Percentiles rank a stretch among this genome's conserved stretches.
Conservation (phyloP, 1,140 invertebrate genomes). For the Ostrea edulis region DNA sequence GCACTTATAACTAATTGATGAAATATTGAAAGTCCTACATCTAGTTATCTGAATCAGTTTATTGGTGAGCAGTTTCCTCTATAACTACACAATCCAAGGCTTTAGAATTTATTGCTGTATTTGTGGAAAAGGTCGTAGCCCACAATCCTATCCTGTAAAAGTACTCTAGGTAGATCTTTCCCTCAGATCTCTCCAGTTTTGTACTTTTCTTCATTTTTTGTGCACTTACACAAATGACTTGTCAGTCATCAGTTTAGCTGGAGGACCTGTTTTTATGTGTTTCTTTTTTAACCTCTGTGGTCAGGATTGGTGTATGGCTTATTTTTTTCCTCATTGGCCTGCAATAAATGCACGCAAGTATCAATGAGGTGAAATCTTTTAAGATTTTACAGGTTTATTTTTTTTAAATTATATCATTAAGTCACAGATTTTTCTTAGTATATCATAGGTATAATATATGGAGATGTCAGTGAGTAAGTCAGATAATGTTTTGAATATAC, state of each 20-base stretch:
- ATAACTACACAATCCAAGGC: neutral
- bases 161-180: neutral
- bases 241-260: neutral
- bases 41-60: constrained; percentile 1
- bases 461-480: no score
- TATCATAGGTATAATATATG: neutral
- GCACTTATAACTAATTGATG: neutral
- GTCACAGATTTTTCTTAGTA: neutral
- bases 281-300: neutral
- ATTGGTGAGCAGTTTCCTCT: neutral
- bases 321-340: neutral
- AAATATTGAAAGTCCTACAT: neutral
- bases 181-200: neutral
- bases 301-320: neutral
- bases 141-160: neutral
- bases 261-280: neutral
- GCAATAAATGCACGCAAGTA: no score
- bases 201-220: neutral
- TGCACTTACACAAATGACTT: neutral
- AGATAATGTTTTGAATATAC: no score
- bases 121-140: neutral
- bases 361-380: no score
- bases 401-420: neutral
- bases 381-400: neutral
- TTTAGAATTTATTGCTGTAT: neutral